Evolutionary conservation across 2,888 invertebrate species (phyloP).

Genomic region (Julus scanicus): DNA sequence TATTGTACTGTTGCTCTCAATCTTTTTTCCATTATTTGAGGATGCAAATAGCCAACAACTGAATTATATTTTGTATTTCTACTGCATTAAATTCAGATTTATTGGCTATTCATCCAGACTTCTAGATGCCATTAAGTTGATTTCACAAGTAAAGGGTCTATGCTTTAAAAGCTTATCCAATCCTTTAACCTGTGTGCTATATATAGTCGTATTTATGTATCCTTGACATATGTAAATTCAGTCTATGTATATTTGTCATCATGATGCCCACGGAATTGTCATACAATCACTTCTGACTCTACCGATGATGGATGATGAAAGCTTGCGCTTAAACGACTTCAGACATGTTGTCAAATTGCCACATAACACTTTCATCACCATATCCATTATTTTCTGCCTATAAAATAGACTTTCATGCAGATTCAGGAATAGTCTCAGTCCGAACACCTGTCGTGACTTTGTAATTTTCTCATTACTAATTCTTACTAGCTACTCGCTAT

Average conservation of each 20-base stretch:
- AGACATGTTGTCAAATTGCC: neutral
- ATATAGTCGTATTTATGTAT: neutral
- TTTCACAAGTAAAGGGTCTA: neutral
- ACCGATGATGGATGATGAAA: conserved; percentile 45
- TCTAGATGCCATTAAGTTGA: neutral
- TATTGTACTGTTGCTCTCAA: no score
- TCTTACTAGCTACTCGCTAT: no score
- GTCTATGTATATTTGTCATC: neutral
- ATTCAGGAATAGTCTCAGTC: no score
- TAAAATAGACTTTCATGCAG: no score
- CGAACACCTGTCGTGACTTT: no score
- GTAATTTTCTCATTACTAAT: no score
- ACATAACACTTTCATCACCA: neutral
- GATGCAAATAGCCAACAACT: no score
- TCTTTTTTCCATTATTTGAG: no score
- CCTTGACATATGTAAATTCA: neutral
- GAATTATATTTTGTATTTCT: neutral
- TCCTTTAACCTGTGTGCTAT: neutral
- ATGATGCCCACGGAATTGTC: neutral
- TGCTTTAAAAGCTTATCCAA: neutral
- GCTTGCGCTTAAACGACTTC: neutral
- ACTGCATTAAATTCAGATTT: neutral
- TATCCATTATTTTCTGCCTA: neutral
- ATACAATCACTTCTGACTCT: conserved; percentile 5
- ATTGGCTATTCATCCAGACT: no score